These are phyloP conservation scores for Hemistola chrysoprasaria DNA, from an alignment of 2,888 invertebrate genomes.

Conservation along the genomic window DNA sequence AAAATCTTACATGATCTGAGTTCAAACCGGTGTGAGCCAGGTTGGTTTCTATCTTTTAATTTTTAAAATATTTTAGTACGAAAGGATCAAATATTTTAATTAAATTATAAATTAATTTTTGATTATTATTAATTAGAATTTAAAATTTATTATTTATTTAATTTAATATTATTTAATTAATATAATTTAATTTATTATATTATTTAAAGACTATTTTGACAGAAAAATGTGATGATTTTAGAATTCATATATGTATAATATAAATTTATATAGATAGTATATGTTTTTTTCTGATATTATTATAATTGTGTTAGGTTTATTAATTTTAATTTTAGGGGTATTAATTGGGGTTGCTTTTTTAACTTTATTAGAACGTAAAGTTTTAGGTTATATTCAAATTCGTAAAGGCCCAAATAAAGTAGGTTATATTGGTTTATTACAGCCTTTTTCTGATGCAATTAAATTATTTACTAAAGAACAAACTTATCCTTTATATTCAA, in stretches of 20 bases:
- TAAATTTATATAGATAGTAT: constrained; percentile 79
- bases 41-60: constrained; percentile 91
- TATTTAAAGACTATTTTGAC: constrained; percentile 82
- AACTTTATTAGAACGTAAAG: constrained; percentile 87
- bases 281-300: constrained; percentile 70
- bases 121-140: constrained; percentile 47
- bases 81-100: constrained; percentile 87
- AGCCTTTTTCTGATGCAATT: constrained; percentile 88
- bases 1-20: constrained; percentile 94
- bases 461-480: constrained; percentile 87
- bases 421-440: constrained; percentile 83
- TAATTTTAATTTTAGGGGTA: constrained; percentile 82
- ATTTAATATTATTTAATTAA: constrained; percentile 4
- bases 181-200: constrained; percentile 19
- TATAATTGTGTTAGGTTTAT: constrained; percentile 59
- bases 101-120: constrained; percentile 65
- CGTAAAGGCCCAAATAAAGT: constrained; percentile 89
- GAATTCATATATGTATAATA: constrained; percentile 83
- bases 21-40: constrained; percentile 93
- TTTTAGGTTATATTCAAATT: constrained; percentile 87
- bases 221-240: constrained; percentile 88
- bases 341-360: constrained; percentile 87
- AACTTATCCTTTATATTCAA: constrained; percentile 79
- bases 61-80: constrained; percentile 86
- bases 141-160: background rate